Conservation (phyloP, 2,113 vertebrate species). For the Ammodytes marinus region DNA sequence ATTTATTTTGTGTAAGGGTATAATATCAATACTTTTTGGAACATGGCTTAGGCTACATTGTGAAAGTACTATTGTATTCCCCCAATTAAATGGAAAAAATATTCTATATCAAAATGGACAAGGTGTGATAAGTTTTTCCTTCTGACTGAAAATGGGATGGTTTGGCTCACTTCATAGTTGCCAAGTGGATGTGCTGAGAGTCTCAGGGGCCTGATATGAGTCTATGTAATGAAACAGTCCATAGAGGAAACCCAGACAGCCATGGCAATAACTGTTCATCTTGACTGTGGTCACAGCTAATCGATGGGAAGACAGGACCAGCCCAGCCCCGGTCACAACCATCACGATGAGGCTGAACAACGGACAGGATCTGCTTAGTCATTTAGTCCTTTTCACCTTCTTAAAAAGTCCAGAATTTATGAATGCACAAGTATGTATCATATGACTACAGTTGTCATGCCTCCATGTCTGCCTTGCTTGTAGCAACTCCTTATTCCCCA, state of each 20-base stretch:
- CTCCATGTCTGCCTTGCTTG: too few relatives aligned
- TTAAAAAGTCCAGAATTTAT: too few relatives aligned
- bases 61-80: too few relatives aligned
- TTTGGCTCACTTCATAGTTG: slow-evolving; percentile 3
- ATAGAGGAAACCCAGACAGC: slow-evolving; percentile 79
- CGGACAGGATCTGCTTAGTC: background rate
- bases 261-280: slow-evolving; percentile 78
- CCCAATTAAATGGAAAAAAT: too few relatives aligned
- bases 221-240: slow-evolving; percentile 82
- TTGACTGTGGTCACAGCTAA: slow-evolving; percentile 78
- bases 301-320: slow-evolving; percentile 63
- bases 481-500: too few relatives aligned
- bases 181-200: slow-evolving; percentile 11
- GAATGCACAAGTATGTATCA: too few relatives aligned
- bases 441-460: too few relatives aligned
- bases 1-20: too few relatives aligned
- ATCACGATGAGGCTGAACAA: background rate
- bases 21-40: too few relatives aligned
- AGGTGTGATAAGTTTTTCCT: background rate
- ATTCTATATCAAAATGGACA: background rate
- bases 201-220: slow-evolving; percentile 83
- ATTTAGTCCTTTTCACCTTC: background rate
- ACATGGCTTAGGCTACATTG: too few relatives aligned
- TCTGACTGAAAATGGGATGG: too few relatives aligned
- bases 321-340: slow-evolving; percentile 35